Base-by-base conservation (phyloP, 2,113 vertebrate genomes). In the Terrapene triunguis region DNA sequence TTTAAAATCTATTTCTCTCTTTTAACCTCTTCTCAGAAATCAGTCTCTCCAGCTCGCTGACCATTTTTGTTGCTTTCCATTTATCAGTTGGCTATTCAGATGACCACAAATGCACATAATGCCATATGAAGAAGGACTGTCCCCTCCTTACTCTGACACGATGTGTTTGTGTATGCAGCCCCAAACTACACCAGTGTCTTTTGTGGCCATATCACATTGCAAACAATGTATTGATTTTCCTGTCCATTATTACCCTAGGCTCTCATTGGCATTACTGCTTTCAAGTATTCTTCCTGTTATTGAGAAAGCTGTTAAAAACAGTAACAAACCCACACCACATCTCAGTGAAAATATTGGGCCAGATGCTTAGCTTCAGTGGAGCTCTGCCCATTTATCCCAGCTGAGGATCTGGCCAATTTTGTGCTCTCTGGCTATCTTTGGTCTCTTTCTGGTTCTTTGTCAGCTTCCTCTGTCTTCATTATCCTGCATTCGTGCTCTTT, bases 1-100 rank as follows among this genome's bases (percentile, higher is more conserved):
- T 89, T 95, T 84, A 95, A 93, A 95, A 95, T 89, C 85, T 79
- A n/a, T 54, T 93, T 95, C 6, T 65, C 93, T 97, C 95, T 97
- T 97, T 97, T 95, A 92, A 93, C 95, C 72, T 42, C 72, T 95
- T 51, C 42, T n/a, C 80, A n/a, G 2, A 0, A 95, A 87, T 95
- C 54, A 62, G 32, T 84, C 72, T 91, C 85, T 95, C 53, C 89
- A 84, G 21, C 84, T 87, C 69, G 90, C 69, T 97, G 87, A 90
- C 94, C 0, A 62, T 93, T 94, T 96, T 87, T 91, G 17, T 69
- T n/a, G 29, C 81, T 87, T 4, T 88, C 94, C 87, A 87, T 95
- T 91, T 92, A 65, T 93, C 38, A 24, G n/a, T 90, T 0, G 0
- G 21, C 80, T 89, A 85, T 74, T 79, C 62, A 89, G 72, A 57